Conservation (phyloP, 2,113 vertebrate species). For the Misgurnus anguillicaudatus region DNA sequence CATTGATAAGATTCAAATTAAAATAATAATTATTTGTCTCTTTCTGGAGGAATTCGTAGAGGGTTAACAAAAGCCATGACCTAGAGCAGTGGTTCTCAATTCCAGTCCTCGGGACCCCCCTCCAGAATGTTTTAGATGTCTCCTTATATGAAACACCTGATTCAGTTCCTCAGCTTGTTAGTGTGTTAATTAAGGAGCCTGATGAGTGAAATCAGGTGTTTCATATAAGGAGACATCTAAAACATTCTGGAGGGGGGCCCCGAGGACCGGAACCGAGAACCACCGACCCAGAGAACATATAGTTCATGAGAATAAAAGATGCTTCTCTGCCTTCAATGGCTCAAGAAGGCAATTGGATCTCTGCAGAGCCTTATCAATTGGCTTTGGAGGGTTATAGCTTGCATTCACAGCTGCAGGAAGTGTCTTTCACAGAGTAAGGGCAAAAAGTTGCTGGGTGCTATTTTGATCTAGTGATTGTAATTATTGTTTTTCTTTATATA, state of each 20-base stretch:
- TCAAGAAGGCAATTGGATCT: conserved; percentile 1
- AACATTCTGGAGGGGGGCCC: no score
- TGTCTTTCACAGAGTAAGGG: background rate
- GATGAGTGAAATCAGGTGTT: no score
- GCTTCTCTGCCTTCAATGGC: conserved; percentile 3
- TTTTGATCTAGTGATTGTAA: conserved; percentile 6
- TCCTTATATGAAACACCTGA: no score
- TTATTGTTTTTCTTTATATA: conserved; percentile 2
- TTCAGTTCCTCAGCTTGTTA: no score
- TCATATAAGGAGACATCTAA: no score
- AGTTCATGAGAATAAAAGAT: conserved; percentile 1
- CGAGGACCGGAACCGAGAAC: no score
- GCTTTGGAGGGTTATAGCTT: conserved; percentile 5
- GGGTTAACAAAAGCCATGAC: background rate
- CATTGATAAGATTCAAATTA: conserved; percentile 5
- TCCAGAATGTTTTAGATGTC: no score
- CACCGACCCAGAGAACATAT: background rate
- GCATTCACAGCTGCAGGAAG: background rate
- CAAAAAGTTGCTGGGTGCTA: background rate
- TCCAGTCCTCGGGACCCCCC: no score
- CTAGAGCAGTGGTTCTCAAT: no score
- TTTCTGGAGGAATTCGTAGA: background rate
- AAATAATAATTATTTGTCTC: conserved; percentile 4
- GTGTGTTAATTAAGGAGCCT: no score
- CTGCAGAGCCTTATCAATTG: conserved; percentile 11